Evolutionary conservation across 92 coral and sea anemone species (phyloP).

Genomic region (Actinernus sp.): DNA sequence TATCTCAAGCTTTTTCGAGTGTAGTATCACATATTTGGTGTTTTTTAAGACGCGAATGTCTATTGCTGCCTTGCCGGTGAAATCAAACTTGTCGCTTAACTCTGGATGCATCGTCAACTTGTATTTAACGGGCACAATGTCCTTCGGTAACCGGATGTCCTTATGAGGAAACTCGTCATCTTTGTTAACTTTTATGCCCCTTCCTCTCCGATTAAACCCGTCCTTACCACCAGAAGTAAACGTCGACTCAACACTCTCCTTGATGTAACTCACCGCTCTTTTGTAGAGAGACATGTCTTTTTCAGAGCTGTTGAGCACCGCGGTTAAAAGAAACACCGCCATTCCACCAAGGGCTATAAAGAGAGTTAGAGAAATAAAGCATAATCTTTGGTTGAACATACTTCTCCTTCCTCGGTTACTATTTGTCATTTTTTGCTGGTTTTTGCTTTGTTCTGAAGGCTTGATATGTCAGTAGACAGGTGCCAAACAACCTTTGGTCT

Average conservation of each 20-base stretch:
- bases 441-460: too few relatives aligned
- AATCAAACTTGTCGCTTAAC: slow-evolving; percentile 59
- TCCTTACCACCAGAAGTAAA: slow-evolving; percentile 3
- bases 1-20: slow-evolving; percentile 56
- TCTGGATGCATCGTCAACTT: slow-evolving; percentile 72
- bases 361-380: slow-evolving; percentile 66
- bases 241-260: slow-evolving; percentile 26
- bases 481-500: too few relatives aligned
- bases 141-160: slow-evolving; percentile 78
- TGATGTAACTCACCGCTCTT: slow-evolving; percentile 79
- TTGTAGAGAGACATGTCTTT: slow-evolving; percentile 75
- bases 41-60: slow-evolving; percentile 48
- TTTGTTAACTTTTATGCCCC: slow-evolving; percentile 4
- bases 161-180: slow-evolving; percentile 48
- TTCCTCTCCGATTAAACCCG: slow-evolving; percentile 6
- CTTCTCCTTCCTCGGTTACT: slow-evolving; percentile 39
- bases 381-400: slow-evolving; percentile 53
- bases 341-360: slow-evolving; percentile 84
- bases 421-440: too few relatives aligned
- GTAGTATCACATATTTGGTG: slow-evolving; percentile 75
- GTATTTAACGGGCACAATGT: slow-evolving; percentile 71
- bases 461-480: too few relatives aligned
- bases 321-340: slow-evolving; percentile 69
- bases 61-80: slow-evolving; percentile 68
- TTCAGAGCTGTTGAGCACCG: slow-evolving; percentile 75